These are phyloP conservation scores for Periophthalmodon schlosseri DNA, from an alignment of 2,113 vertebrate species.

Conservation along the genomic window DNA sequence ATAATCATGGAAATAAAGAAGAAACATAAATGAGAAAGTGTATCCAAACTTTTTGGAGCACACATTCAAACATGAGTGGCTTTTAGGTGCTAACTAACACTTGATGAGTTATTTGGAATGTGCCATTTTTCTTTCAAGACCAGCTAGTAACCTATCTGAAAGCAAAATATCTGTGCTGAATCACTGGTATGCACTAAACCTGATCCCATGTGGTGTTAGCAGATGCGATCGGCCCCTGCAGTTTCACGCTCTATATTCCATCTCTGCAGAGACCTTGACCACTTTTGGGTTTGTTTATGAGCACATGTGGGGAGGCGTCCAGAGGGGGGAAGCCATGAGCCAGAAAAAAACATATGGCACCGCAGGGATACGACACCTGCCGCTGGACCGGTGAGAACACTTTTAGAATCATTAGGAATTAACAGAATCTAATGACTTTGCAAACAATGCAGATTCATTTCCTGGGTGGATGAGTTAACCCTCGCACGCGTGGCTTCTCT, in stretches of 20 bases:
- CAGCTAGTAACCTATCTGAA: background rate
- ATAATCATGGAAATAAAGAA: no score
- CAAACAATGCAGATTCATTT: constrained; percentile 61
- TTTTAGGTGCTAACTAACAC: no score
- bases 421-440: constrained; percentile 73
- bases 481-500: constrained; percentile 28
- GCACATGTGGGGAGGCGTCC: constrained; percentile 67
- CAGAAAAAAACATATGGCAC: constrained; percentile 77
- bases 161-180: background rate
- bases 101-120: background rate
- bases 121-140: background rate
- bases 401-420: constrained; percentile 70
- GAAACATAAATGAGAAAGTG: no score
- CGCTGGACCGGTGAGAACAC: constrained; percentile 54
- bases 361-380: constrained; percentile 72
- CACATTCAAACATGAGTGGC: no score
- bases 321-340: constrained; percentile 58
- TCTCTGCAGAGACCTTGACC: constrained; percentile 73
- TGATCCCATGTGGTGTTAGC: constrained; percentile 26
- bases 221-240: constrained; percentile 47
- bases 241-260: constrained; percentile 39
- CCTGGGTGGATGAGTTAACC: constrained; percentile 49
- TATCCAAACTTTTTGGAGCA: no score
- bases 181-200: constrained; percentile 13
- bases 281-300: constrained; percentile 75